A percentile compares a stretch with the other conserved stretches of the same genome.
Evolutionary conservation across 1,140 invertebrate species (phyloP).

Genomic region (Tachypleus tridentatus): DNA sequence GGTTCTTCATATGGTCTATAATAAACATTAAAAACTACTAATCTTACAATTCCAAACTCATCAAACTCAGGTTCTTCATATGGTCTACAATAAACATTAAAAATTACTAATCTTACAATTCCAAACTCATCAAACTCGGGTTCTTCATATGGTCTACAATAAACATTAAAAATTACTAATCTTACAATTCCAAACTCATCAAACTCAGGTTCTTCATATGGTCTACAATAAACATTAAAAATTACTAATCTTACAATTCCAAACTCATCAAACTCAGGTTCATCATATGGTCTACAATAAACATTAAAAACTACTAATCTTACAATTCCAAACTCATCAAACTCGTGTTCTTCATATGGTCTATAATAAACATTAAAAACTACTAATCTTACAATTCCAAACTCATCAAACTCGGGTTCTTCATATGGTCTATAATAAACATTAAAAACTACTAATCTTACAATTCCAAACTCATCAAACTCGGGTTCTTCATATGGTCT

Average conservation of each 20-base stretch:
- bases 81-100: conserved; percentile 54
- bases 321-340: conserved; percentile 64
- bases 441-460: too few relatives aligned
- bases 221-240: conserved; percentile 50
- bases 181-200: conserved; percentile 65
- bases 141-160: conserved; percentile 75
- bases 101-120: conserved; percentile 38
- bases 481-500: conserved; percentile 79
- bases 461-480: conserved; percentile 64
- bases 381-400: conserved; percentile 50
- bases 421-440: conserved; percentile 77
- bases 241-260: conserved; percentile 46
- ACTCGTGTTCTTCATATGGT: conserved; percentile 76
- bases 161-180: background rate
- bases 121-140: conserved; percentile 72
- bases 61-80: conserved; percentile 79
- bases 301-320: too few relatives aligned
- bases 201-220: conserved; percentile 74
- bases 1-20: conserved; percentile 79
- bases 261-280: conserved; percentile 68
- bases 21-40: too few relatives aligned
- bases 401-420: conserved; percentile 69
- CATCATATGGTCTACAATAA: conserved; percentile 75
- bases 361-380: too few relatives aligned
- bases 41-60: conserved; percentile 56